Evolutionary conservation across 2,888 invertebrate genomes (phyloP).

Genomic region (Apomyelois bistriatella): DNA sequence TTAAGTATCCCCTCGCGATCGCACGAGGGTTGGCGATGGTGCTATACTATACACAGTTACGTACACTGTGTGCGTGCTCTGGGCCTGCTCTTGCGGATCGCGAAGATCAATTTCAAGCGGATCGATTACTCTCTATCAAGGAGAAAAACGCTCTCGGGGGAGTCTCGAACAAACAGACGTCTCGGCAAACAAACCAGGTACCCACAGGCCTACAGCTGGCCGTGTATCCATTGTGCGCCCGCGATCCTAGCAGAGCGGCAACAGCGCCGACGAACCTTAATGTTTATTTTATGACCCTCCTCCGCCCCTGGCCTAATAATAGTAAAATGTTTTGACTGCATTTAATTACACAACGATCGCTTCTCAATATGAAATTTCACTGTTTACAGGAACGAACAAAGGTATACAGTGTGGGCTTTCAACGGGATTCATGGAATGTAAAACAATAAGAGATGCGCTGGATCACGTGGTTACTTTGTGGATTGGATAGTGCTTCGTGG

Average conservation of each 20-base stretch:
- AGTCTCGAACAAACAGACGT: constrained; percentile 30
- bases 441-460: constrained; percentile 56
- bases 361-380: constrained; percentile 30
- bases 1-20: constrained; percentile 68
- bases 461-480: constrained; percentile 30
- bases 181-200: constrained; percentile 60
- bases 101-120: constrained; percentile 63
- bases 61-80: constrained; percentile 60
- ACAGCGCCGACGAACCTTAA: constrained; percentile 43
- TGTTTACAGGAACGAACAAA: constrained; percentile 48
- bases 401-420: constrained; percentile 49
- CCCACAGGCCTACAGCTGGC: constrained; percentile 67
- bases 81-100: constrained; percentile 50
- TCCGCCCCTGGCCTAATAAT: constrained; percentile 24
- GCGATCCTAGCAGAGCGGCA: constrained; percentile 57
- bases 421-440: constrained; percentile 47
- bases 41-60: constrained; percentile 24
- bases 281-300: constrained; percentile 37
- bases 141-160: constrained; percentile 25
- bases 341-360: constrained; percentile 43
- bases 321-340: constrained; percentile 33
- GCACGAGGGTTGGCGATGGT: constrained; percentile 37
- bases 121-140: constrained; percentile 63
- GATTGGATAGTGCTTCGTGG: constrained; percentile 28
- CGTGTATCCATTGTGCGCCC: constrained; percentile 35